Evolutionary conservation across 2,113 vertebrate species (phyloP).

Genomic region (Uria lomvia): DNA sequence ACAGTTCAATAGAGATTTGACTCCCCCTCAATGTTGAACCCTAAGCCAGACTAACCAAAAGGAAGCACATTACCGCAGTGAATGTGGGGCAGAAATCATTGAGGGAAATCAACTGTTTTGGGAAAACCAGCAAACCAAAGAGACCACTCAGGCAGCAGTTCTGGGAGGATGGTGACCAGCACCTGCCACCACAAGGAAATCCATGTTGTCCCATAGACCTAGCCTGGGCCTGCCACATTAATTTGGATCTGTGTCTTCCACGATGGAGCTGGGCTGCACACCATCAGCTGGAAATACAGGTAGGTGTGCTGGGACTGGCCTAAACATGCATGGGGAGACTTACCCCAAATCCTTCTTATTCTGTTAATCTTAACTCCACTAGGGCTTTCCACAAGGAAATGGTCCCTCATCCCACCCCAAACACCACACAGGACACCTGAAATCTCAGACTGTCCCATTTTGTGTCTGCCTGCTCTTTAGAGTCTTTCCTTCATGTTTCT

Average conservation of each 20-base stretch:
- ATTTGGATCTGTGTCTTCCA: neutral
- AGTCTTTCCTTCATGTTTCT: neutral
- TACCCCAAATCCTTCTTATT: neutral
- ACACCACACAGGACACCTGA: neutral
- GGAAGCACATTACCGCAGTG: neutral
- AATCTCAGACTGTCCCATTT: neutral
- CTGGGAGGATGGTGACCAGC: neutral
- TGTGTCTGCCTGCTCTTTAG: neutral
- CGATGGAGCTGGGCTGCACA: neutral
- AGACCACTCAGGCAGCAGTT: neutral
- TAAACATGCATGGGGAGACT: neutral
- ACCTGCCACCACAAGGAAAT: neutral
- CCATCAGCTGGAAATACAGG: neutral
- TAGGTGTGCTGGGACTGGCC: neutral
- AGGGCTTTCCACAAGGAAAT: neutral
- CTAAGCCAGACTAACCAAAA: neutral
- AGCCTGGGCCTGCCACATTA: neutral
- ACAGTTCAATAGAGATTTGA: neutral
- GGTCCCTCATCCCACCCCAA: neutral
- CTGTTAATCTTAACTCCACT: neutral
- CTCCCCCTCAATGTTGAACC: neutral
- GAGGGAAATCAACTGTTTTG: neutral
- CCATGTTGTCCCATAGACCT: neutral
- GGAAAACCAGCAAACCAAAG: neutral
- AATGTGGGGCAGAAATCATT: neutral